These are phyloP conservation scores for Synodontis membranacea DNA, from an alignment of 2,113 vertebrate species.

Conservation along the genomic window DNA sequence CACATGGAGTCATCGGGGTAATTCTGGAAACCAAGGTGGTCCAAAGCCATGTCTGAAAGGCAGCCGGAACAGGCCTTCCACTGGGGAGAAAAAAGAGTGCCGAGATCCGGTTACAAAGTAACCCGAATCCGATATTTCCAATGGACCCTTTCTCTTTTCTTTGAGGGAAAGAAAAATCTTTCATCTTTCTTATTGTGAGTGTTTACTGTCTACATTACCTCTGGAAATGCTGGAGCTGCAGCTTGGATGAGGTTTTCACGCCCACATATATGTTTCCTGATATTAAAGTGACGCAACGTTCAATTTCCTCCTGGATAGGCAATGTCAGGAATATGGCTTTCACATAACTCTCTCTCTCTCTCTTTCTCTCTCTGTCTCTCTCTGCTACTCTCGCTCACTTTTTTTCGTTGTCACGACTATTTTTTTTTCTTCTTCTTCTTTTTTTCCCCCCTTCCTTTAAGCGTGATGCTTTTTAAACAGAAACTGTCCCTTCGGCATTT, in stretches of 20 bases:
- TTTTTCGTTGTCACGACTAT: not conserved
- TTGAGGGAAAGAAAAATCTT: conserved; percentile 9
- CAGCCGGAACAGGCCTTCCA: not conserved
- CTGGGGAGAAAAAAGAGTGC: not conserved
- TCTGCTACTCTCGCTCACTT: not conserved
- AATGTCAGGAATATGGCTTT: not conserved
- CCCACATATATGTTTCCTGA: conserved; percentile 25
- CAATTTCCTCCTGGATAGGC: conserved; percentile 33
- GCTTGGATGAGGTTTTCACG: conserved; percentile 21
- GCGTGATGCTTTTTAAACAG: conserved; percentile 11
- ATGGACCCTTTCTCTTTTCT: not conserved
- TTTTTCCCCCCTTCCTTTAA: no score
- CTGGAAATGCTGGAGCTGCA: conserved; percentile 4
- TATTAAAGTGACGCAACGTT: conserved; percentile 31
- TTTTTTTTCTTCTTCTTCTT: no score
- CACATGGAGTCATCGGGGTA: not conserved
- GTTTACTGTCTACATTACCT: conserved; percentile 6
- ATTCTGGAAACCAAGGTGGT: not conserved
- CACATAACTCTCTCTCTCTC: not conserved
- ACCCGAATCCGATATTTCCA: not conserved
- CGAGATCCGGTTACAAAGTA: not conserved
- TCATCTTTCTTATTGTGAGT: not conserved
- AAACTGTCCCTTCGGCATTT: conserved; percentile 45
- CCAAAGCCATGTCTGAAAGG: not conserved
- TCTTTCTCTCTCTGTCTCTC: not conserved